Conservation (phyloP, 2,113 vertebrate species). For the Ailurus styani region DNA sequence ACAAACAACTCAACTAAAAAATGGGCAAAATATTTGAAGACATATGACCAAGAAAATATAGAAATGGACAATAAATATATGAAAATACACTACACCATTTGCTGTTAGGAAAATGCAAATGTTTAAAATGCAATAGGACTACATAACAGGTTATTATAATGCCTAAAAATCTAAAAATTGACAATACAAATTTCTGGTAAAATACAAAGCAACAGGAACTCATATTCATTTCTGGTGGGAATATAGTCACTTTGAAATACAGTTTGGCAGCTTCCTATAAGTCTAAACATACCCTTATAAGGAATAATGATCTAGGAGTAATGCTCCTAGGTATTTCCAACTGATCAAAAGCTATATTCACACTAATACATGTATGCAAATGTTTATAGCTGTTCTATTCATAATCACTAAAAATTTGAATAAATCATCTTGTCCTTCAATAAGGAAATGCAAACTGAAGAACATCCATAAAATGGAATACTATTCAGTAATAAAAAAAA, state of each 20-base stretch:
- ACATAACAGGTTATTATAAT: neutral
- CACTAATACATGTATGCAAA: neutral
- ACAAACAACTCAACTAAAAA: neutral
- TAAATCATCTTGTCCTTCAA: neutral
- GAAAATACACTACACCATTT: neutral
- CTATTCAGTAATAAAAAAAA: neutral
- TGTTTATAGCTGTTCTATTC: neutral
- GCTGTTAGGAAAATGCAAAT: neutral
- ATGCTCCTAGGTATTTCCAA: neutral
- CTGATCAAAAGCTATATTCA: neutral
- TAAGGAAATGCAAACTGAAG: neutral
- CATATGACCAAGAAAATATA: neutral
- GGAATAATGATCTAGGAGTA: neutral
- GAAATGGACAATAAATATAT: neutral
- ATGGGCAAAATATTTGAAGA: neutral
- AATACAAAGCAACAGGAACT: neutral
- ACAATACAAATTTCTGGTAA: neutral
- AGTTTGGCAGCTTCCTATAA: neutral
- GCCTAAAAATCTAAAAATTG: neutral
- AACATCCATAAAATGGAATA: neutral
- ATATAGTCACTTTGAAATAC: neutral
- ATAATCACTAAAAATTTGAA: neutral
- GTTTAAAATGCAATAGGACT: neutral
- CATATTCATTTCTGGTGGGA: neutral
- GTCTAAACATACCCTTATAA: neutral